Base-by-base conservation (phyloP, 2,113 vertebrate genomes). In the Chamaea fasciata region DNA sequence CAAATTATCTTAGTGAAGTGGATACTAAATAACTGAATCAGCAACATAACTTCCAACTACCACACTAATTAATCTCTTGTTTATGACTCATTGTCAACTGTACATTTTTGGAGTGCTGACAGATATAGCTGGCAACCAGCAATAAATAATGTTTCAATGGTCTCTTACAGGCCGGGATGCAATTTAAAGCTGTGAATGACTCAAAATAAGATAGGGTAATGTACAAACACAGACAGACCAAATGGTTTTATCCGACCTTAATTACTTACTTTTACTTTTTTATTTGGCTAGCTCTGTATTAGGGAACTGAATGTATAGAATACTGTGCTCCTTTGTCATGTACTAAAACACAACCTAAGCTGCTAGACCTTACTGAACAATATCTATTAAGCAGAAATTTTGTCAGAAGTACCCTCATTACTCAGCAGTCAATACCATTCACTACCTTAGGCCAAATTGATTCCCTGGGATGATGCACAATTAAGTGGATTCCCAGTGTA, bases 1-100 rank as follows among this genome's bases (percentile, higher is more conserved):
- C 69, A 95, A 80, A 95, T 87, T 79, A 57, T 47, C 69, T 90
- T 59, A 75, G 67, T 87, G 64, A 94, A 87, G 89, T 94, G 89
- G 92, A 89, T 92, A 76, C 82, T 89, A 94, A 96, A 96, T 92
- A 92, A 86, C 60, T 92, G 90, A 92, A 95, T 95, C 87, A 97
- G 57, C 92, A 95, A 69, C 75, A 77, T n/a, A 90, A 63, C 50
- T 95, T 83, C 68, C 86, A 90, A 79, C 68, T 82, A 67, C 79
- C 6, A 37, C 44, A 56, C 60, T 96, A 94, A 96, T 97, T 95
- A 80, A 93, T 97, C 77, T 82, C 71, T 74, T 91, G 79, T 90
- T 94, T 94, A 86, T 95, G 93, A 92, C 88, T 91, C 88, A 97
- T 62, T 92, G 82, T 87, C 88, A 94, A 81, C 68, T 42, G 84